These are phyloP conservation scores for Danio kyathit DNA, from an alignment of 2,797 vertebrate species.

Conservation along the genomic window DNA sequence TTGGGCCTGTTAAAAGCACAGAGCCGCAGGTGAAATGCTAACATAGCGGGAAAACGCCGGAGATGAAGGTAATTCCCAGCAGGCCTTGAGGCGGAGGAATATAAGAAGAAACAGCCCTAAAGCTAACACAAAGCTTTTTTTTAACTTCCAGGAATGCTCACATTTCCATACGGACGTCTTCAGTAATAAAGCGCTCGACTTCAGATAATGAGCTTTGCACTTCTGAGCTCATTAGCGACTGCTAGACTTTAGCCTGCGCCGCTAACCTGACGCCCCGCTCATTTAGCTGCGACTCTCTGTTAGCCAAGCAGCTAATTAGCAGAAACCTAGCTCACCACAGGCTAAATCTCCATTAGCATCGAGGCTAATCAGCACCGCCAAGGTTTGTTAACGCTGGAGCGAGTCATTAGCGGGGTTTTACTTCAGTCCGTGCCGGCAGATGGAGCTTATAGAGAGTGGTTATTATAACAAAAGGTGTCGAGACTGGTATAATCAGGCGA, in stretches of 20 bases:
- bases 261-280: slow-evolving; percentile 60
- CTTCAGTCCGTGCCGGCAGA: slow-evolving; percentile 61
- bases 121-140: slow-evolving; percentile 19
- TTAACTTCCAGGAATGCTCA: neutral
- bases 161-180: slow-evolving; percentile 50
- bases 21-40: slow-evolving; percentile 28
- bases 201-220: slow-evolving; percentile 74
- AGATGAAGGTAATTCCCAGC: slow-evolving; percentile 40
- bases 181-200: slow-evolving; percentile 70
- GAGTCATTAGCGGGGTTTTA: slow-evolving; percentile 45
- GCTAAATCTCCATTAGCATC: slow-evolving; percentile 44
- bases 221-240: slow-evolving; percentile 72
- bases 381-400: slow-evolving; percentile 2
- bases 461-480: neutral
- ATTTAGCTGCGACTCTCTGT: slow-evolving; percentile 39
- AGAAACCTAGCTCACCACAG: neutral
- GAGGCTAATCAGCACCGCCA: slow-evolving; percentile 31
- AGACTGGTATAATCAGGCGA: neutral
- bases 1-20: neutral
- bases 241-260: slow-evolving; percentile 47
- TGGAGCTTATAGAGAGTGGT: slow-evolving; percentile 59
- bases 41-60: neutral
- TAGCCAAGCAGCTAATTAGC: slow-evolving; percentile 51
- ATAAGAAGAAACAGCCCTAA: slow-evolving; percentile 38
- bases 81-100: slow-evolving; percentile 9